Evolutionary conservation across 2,888 invertebrate species (phyloP), one percentile per base, ranked within the genome.

Genomic region (Copidosoma aretas): DNA sequence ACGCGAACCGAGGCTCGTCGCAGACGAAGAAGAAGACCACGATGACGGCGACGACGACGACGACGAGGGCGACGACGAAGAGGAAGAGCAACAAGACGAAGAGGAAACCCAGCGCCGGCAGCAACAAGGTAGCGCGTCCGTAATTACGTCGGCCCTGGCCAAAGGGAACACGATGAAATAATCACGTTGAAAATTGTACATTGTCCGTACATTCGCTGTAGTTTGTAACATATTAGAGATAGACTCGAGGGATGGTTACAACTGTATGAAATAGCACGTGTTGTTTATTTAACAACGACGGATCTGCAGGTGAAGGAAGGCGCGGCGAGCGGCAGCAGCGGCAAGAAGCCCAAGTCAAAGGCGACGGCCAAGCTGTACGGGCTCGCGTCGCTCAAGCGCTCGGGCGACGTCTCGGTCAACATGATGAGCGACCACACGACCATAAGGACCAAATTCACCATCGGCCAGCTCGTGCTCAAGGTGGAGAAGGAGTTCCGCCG

Each of bases 351-450:
- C 1, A 62, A 60, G 3, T 68, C 70, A 4, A 72, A 88, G 84
- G 92, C 93, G 5, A 90, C 89, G 79, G 94, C 94, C 24, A 93
- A 92, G 0, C 84, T 94, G 54, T 93, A 91, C 72, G 94, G 94
- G 1, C 82, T 94, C 72, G 91, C 94, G 17, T 90, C 93, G 17
- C 84, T 94, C 77, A 90, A 90, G 79, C 88, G 94, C 77, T 90
- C 89, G 60, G 93, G 93, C 52, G 93, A 94, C 79, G 94, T 94
- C 10, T 88, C 89, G 64, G 93, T 94, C 58, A 91, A 90, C 81
- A 91, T 93, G 82, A 89, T 91, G 89, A 87, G 90, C 61, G 89
- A 91, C 78, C 91, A 93, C 78, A 93, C 93, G 3, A 93, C 92
- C 64, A 91, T 94, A 53, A 92, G 91, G 79, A 92, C 92, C 64